phyloP scores from a whole-genome alignment of 1,140 invertebrate genomes.

The Microplitis demolitor region DNA sequence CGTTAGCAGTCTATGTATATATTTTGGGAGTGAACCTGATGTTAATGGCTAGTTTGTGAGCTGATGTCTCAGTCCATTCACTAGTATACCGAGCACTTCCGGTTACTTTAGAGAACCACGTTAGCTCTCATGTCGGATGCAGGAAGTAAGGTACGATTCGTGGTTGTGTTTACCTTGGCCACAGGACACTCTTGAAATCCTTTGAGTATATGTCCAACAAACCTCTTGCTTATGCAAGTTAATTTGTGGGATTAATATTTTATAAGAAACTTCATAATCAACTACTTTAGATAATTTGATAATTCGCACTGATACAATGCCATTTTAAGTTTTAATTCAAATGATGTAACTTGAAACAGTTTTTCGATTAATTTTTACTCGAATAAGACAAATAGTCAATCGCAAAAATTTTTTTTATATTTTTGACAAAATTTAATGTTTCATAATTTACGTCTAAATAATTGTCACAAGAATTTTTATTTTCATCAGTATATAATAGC shows the following conservation, averaged over 20 bases:
- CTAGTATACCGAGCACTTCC: not conserved
- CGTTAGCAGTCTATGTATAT: not conserved
- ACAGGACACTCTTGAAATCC: slow-evolving; percentile 27
- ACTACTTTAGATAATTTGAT: not conserved
- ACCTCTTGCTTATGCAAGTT: not conserved
- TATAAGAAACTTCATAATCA: not conserved
- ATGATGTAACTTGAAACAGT: too few relatives aligned
- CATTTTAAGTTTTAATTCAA: too few relatives aligned
- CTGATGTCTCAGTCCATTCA: not conserved
- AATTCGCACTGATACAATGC: too few relatives aligned
- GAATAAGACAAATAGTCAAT: too few relatives aligned
- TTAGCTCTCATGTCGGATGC: not conserved
- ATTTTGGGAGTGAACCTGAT: not conserved
- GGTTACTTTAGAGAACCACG: slow-evolving; percentile 23
- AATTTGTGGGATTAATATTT: not conserved
- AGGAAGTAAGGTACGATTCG: slow-evolving; percentile 30
- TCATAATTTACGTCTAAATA: too few relatives aligned
- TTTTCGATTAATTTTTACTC: too few relatives aligned
- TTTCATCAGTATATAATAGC: too few relatives aligned
- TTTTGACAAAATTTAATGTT: too few relatives aligned
- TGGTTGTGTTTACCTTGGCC: slow-evolving; percentile 33
- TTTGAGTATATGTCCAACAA: slow-evolving; percentile 32
- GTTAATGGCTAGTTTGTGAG: not conserved
- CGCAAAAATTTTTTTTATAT: too few relatives aligned
- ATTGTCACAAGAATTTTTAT: too few relatives aligned